A percentile compares a stretch with the other conserved stretches of the same genome.
Conservation (phyloP, 2,797 vertebrate species). For the Sus cebifrons region DNA sequence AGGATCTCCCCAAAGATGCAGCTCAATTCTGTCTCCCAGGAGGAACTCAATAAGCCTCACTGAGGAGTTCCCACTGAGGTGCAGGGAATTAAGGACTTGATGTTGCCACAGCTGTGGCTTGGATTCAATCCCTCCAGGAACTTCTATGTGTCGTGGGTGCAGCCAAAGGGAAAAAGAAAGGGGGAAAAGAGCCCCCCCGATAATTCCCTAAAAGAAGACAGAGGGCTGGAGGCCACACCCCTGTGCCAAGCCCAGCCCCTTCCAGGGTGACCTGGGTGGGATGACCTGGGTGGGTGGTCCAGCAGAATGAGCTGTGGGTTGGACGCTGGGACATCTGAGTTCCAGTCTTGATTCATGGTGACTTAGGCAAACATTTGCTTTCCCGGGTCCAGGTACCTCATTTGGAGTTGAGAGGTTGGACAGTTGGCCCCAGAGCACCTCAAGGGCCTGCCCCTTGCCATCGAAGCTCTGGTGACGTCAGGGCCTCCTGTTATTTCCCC, state of each 20-base stretch:
- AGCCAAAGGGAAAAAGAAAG: too few relatives aligned
- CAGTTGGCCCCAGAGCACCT: not conserved
- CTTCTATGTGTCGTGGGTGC: too few relatives aligned
- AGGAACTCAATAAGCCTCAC: not conserved
- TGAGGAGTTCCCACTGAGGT: rapidly evolving
- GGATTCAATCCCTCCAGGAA: too few relatives aligned
- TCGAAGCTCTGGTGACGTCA: not conserved
- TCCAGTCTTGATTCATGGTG: conserved; percentile 57
- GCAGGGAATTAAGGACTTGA: too few relatives aligned
- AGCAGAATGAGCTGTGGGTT: not conserved
- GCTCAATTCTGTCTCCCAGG: not conserved
- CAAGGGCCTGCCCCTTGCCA: not conserved
- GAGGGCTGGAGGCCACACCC: not conserved
- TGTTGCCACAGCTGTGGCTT: too few relatives aligned
- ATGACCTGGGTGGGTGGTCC: not conserved
- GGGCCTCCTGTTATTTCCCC: not conserved
- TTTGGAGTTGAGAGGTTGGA: not conserved
- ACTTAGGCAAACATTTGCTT: not conserved
- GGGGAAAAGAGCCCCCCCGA: not conserved
- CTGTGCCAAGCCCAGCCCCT: rapidly evolving
- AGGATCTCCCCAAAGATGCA: not conserved
- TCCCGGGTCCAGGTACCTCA: conserved; percentile 23
- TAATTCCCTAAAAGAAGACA: rapidly evolving
- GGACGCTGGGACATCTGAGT: not conserved
- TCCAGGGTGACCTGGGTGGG: not conserved